phyloP scores from a whole-genome alignment of 2,113 vertebrate genomes.

The Pterocles orientalis region DNA sequence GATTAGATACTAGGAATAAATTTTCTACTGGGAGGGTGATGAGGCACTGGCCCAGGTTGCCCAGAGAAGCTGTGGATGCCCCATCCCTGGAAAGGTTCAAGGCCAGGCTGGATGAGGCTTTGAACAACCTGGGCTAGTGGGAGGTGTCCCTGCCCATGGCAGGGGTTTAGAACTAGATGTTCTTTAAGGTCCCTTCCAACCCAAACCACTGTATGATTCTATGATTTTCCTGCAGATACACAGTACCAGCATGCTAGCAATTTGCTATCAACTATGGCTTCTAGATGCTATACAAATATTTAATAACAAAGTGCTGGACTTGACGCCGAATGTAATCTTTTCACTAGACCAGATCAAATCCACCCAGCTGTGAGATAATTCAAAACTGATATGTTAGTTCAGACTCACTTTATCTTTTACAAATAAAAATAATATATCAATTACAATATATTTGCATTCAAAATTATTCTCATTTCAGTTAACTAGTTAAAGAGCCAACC shows the following conservation, averaged over 20 bases:
- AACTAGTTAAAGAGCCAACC: neutral
- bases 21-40: too few species aligned
- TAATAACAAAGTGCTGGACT: slow-evolving; percentile 3
- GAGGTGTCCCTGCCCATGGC: too few species aligned
- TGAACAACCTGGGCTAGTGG: too few species aligned
- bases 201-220: too few species aligned
- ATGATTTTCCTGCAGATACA: neutral
- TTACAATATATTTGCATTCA: neutral
- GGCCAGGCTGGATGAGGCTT: too few species aligned
- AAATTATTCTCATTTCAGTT: neutral
- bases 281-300: slow-evolving; percentile 23
- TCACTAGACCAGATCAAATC: neutral
- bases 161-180: too few species aligned
- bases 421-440: slow-evolving; percentile 1
- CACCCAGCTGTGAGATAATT: neutral
- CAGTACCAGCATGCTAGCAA: neutral
- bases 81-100: too few species aligned
- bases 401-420: neutral
- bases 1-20: too few species aligned
- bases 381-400: neutral
- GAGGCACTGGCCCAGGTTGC: too few species aligned
- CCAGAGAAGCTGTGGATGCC: too few species aligned
- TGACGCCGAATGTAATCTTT: neutral
- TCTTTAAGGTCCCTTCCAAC: too few species aligned
- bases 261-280: neutral